These are phyloP conservation scores for Bombus impatiens DNA, from an alignment of 1,140 invertebrate species.

Conservation along the genomic window DNA sequence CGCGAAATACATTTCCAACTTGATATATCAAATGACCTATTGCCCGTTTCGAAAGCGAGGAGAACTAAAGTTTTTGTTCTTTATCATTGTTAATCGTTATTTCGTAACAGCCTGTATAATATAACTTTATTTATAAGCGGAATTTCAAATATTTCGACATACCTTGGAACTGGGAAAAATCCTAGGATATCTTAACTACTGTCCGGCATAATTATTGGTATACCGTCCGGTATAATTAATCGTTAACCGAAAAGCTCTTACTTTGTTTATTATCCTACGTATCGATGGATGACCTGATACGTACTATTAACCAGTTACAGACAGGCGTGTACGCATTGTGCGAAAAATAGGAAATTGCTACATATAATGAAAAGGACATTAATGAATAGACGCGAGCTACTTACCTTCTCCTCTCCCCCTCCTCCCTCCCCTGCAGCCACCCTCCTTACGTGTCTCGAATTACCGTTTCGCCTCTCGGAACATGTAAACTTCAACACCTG, in stretches of 20 bases:
- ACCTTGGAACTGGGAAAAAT: not conserved
- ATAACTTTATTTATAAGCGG: not conserved
- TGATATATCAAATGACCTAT: accelerated
- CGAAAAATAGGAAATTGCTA: not conserved
- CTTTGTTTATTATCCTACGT: too few relatives aligned
- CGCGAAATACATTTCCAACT: not conserved
- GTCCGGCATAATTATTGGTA: too few relatives aligned
- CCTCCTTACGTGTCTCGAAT: not conserved
- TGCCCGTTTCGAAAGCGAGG: not conserved
- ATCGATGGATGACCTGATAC: not conserved
- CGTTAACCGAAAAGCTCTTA: too few relatives aligned
- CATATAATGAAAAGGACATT: too few relatives aligned
- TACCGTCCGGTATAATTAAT: too few relatives aligned
- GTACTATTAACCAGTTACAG: too few relatives aligned
- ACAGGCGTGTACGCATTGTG: too few relatives aligned
- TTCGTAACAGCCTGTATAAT: not conserved
- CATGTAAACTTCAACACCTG: conserved; percentile 1
- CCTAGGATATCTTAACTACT: not conserved
- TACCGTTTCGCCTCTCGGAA: not conserved
- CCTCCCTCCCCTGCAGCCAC: too few relatives aligned
- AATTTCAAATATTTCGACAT: not conserved
- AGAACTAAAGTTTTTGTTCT: not conserved
- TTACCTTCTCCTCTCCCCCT: too few relatives aligned
- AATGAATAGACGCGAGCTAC: too few relatives aligned
- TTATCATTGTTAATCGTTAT: not conserved